Evolutionary conservation across 2,888 invertebrate genomes (phyloP), one percentile per base, ranked within the genome.

Genomic region (Ectropis crepuscularia): DNA sequence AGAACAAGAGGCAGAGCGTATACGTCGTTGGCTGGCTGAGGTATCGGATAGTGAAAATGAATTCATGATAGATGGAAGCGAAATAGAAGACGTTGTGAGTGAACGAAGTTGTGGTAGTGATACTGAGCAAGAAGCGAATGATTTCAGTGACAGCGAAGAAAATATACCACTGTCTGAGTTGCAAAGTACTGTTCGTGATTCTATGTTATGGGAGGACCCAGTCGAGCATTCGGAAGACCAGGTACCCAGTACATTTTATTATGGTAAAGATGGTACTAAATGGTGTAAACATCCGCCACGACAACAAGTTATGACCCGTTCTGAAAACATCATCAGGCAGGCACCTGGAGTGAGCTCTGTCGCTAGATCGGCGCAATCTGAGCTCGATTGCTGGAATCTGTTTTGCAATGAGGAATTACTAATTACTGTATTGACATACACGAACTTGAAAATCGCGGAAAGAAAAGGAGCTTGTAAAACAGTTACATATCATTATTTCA

Each of bases 291-390:
- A 51, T 45, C 50, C 58, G 36, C 48, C n/a, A 16, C 41, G 41
- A 41, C 57, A 49, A 42, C 49, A 57, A 49, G 49, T 49, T 11
- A 39, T 50, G 28, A 59, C 58, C 16, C 43, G 51, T 6, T 38
- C 58, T 45, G 58, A 59, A 59, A 59, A 59, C 43, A 51, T 59
- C 9, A 59, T 59, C n/a, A 36, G 51, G 9, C 58, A 59, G 45
- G n/a, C 45, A 51, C 51, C 58, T 39, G 58, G 49, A 41, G 58
- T 59, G 12, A 51, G 50, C 50, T 16, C 43, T 37, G 50, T 28
- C 42, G 58, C 51, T 28, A 45, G 51, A 16, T 51, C 50, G 45
- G 58, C 58, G 45, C 37, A 38, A 38, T 59, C 58, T 45, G 51
- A 41, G 41, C 41, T 41, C 41, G 41, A 41, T 41, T 41, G 41